A percentile compares a stretch with the other conserved stretches of the same genome.
These are phyloP conservation scores for Microvelia longipes DNA, from an alignment of 1,140 invertebrate species.

Conservation along the genomic window DNA sequence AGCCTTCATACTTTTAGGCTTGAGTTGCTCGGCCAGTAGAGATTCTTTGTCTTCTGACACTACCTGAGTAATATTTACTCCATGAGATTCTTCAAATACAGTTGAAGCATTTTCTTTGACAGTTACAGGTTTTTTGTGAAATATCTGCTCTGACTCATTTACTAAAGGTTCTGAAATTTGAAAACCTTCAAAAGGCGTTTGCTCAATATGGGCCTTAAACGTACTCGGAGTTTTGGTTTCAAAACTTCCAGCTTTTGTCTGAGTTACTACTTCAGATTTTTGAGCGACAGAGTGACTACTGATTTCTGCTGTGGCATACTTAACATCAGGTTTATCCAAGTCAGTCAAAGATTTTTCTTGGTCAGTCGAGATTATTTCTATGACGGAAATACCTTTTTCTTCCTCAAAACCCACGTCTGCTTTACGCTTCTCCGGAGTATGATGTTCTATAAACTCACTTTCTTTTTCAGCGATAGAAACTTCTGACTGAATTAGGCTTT, in stretches of 20 bases:
- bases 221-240: constrained; percentile 3
- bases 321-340: constrained; percentile 12
- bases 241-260: constrained; percentile 10
- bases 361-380: constrained; percentile 33
- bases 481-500: constrained; percentile 20
- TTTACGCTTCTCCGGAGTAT: constrained; percentile 24
- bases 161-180: constrained; percentile 29
- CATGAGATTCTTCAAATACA: constrained; percentile 33
- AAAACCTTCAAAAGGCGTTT: constrained; percentile 31
- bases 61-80: constrained; percentile 32
- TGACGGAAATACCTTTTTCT: constrained; percentile 32
- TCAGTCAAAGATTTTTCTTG: constrained; percentile 17
- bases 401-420: constrained; percentile 31
- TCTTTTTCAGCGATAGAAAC: constrained; percentile 20
- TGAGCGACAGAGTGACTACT: constrained; percentile 14
- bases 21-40: constrained; percentile 7
- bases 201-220: constrained; percentile 14
- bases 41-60: constrained; percentile 33
- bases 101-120: constrained; percentile 32
- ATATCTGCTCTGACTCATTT: constrained; percentile 18
- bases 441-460: constrained; percentile 22
- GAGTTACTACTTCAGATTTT: constrained; percentile 25
- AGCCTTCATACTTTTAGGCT: constrained; percentile 21
- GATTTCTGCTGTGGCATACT: constrained; percentile 15
- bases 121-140: constrained; percentile 26